These are phyloP conservation scores for Volucella bombylans DNA, from an alignment of 2,888 invertebrate species.

Conservation along the genomic window DNA sequence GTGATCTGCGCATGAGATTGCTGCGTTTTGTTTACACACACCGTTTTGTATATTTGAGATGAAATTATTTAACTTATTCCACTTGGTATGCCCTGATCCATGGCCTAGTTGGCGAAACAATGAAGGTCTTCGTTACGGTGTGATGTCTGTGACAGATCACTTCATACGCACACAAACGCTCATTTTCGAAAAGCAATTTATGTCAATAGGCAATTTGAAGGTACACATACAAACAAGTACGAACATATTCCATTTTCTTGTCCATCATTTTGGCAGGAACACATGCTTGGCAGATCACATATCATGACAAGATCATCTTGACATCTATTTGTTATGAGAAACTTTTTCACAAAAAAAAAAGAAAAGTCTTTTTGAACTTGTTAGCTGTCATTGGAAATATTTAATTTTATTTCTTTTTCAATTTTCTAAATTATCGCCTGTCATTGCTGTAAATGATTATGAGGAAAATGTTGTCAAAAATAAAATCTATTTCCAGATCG, in stretches of 20 bases:
- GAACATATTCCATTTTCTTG: constrained; percentile 24
- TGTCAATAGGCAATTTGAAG: constrained; percentile 59
- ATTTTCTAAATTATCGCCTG: background rate
- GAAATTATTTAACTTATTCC: constrained; percentile 63
- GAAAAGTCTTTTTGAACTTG: constrained; percentile 41
- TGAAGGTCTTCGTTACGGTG: constrained; percentile 65
- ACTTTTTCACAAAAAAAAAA: constrained; percentile 8
- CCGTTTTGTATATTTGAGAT: constrained; percentile 62
- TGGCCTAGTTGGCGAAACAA: constrained; percentile 73
- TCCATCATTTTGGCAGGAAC: constrained; percentile 56
- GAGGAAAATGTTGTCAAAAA: background rate
- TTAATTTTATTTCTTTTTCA: background rate
- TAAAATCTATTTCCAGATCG: constrained; percentile 1
- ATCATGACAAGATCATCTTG: constrained; percentile 1
- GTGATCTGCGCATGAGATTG: constrained; percentile 44
- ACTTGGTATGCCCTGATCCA: constrained; percentile 67
- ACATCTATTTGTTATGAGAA: background rate
- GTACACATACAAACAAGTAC: constrained; percentile 18
- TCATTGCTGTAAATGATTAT: constrained; percentile 5
- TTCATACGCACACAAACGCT: constrained; percentile 41
- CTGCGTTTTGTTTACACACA: constrained; percentile 72
- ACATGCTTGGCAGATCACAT: constrained; percentile 21
- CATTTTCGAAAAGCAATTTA: constrained; percentile 56
- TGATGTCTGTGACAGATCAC: constrained; percentile 37
- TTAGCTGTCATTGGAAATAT: constrained; percentile 15